Conservation (phyloP, 1,140 invertebrate species). For the Drosophila chauvacae region DNA sequence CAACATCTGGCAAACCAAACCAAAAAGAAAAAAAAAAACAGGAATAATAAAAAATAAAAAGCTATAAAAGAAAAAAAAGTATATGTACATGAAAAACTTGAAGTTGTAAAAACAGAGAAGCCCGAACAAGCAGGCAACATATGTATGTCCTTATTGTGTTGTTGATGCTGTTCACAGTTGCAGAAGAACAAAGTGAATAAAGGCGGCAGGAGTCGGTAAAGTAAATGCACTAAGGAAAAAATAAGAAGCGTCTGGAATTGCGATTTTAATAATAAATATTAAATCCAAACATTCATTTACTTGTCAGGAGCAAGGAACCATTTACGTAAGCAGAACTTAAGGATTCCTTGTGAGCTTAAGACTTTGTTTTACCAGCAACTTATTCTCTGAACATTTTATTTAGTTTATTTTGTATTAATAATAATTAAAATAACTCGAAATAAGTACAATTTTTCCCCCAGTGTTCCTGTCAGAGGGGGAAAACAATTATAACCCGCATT, state of each 20-base stretch:
- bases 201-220: slow-evolving; percentile 27
- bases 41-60: slow-evolving; percentile 41
- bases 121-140: slow-evolving; percentile 46
- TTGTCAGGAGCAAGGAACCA: neutral
- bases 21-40: slow-evolving; percentile 15
- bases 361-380: neutral
- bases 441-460: neutral
- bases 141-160: slow-evolving; percentile 41
- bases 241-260: fast-evolving
- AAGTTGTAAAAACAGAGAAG: slow-evolving; percentile 49
- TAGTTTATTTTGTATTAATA: neutral
- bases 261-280: neutral
- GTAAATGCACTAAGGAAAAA: neutral
- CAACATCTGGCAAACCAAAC: slow-evolving; percentile 48
- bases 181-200: slow-evolving; percentile 49
- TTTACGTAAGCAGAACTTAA: neutral
- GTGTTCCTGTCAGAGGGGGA: neutral
- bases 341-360: neutral
- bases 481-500: slow-evolving; percentile 69
- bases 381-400: neutral
- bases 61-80: slow-evolving; percentile 21
- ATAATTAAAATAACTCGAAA: neutral
- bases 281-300: neutral
- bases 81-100: slow-evolving; percentile 38
- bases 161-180: slow-evolving; percentile 48